Evolutionary conservation across 2,797 vertebrate species (phyloP).

Genomic region (Scleropages formosus): DNA sequence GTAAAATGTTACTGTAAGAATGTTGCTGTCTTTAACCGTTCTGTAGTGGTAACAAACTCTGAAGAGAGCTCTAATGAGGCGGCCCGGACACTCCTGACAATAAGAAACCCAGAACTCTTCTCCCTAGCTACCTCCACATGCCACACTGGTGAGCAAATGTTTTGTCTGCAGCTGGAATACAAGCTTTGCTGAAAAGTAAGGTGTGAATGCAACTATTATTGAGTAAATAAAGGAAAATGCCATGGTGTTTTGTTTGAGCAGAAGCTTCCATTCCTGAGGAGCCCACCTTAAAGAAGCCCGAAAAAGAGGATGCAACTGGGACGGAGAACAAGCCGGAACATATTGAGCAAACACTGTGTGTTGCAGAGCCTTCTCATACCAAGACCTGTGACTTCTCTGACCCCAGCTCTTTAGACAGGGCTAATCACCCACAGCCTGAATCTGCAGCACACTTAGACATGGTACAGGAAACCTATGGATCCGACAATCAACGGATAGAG

Average conservation of each 20-base stretch:
- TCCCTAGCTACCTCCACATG: constrained; percentile 41
- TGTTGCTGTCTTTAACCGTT: background rate
- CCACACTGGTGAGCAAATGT: constrained; percentile 32
- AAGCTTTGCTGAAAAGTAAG: too few species aligned
- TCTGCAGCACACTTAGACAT: background rate
- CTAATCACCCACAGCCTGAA: constrained; percentile 22
- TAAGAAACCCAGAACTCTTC: constrained; percentile 71
- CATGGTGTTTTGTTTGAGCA: constrained; percentile 12
- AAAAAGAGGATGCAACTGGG: constrained; percentile 34
- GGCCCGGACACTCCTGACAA: constrained; percentile 86
- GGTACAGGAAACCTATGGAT: background rate
- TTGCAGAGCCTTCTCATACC: constrained; percentile 28
- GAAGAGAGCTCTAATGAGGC: constrained; percentile 85
- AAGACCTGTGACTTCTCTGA: constrained; percentile 14
- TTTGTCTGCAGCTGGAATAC: background rate
- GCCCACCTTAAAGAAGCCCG: constrained; percentile 22
- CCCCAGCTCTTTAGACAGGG: background rate
- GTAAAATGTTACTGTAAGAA: background rate
- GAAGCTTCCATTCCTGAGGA: constrained; percentile 35
- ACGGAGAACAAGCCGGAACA: constrained; percentile 24
- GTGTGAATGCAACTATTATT: background rate
- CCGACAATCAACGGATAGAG: background rate
- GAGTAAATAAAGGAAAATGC: background rate
- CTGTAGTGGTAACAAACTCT: constrained; percentile 48
- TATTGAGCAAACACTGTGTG: constrained; percentile 32